phyloP scores from a whole-genome alignment of 1,140 invertebrate genomes.

The Eulimnadia texana region DNA sequence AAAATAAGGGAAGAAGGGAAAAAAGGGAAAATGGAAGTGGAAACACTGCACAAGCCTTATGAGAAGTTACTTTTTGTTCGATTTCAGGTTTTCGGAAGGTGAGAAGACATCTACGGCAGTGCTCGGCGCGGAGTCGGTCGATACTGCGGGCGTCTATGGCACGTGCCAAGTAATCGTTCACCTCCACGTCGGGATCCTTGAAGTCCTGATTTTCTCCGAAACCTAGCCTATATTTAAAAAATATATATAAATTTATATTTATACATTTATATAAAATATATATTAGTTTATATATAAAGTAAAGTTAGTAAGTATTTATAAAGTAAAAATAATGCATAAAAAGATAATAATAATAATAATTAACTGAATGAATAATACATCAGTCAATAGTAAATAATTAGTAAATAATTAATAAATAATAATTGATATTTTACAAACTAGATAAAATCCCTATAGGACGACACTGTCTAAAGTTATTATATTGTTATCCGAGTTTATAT shows the following conservation, averaged over 20 bases:
- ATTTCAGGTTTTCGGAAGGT: conserved; percentile 60
- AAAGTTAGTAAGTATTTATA: too few relatives aligned
- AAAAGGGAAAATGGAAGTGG: neutral
- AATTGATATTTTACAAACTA: too few relatives aligned
- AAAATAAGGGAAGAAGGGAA: too few relatives aligned
- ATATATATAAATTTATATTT: too few relatives aligned
- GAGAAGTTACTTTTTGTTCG: conserved; percentile 71
- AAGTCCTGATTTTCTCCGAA: conserved; percentile 35
- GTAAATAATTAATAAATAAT: too few relatives aligned
- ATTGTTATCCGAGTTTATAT: too few relatives aligned
- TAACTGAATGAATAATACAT: neutral
- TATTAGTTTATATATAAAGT: too few relatives aligned
- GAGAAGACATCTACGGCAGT: conserved; percentile 63
- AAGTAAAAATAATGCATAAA: too few relatives aligned
- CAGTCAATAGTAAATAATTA: too few relatives aligned
- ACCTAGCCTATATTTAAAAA: conserved; percentile 51
- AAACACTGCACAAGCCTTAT: neutral
- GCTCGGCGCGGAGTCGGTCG: conserved; percentile 65
- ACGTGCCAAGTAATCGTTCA: conserved; percentile 83
- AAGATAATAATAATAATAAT: conserved; percentile 3
- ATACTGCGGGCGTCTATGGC: conserved; percentile 90
- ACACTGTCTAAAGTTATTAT: too few relatives aligned
- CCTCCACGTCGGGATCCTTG: conserved; percentile 67
- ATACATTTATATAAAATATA: too few relatives aligned
- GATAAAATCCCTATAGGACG: too few relatives aligned